These are phyloP conservation scores for Limnodromus scolopaceus DNA, from an alignment of 2,797 vertebrate species.

Conservation along the genomic window DNA sequence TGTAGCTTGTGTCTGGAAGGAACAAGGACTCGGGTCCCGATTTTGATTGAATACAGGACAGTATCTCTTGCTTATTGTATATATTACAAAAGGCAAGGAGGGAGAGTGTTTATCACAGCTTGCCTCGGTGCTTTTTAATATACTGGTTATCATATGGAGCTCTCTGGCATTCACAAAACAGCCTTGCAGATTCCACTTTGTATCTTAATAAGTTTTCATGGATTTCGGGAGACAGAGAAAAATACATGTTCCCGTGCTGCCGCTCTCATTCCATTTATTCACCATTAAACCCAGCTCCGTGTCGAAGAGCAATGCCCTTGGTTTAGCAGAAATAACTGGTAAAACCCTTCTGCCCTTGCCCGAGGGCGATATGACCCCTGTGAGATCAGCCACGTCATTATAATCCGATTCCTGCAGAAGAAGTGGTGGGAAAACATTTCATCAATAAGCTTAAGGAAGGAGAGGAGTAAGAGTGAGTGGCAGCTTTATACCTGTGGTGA, in stretches of 20 bases:
- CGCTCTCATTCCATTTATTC: background rate
- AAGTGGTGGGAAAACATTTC: background rate
- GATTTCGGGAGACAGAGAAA: background rate
- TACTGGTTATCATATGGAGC: background rate
- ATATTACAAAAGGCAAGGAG: background rate
- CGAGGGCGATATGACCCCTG: background rate
- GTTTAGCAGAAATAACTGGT: background rate
- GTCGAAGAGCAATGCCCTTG: background rate
- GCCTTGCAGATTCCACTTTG: background rate
- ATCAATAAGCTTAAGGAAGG: background rate
- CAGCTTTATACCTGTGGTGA: background rate
- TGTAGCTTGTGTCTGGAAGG: background rate
- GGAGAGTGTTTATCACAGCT: background rate
- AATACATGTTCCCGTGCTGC: background rate
- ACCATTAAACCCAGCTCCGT: background rate
- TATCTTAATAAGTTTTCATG: background rate
- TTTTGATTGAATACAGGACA: slow-evolving; percentile 24
- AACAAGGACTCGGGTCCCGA: background rate
- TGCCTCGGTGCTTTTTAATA: slow-evolving; percentile 12
- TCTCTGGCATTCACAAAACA: background rate
- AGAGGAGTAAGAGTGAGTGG: background rate
- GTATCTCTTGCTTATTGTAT: background rate
- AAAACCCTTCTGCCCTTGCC: background rate
- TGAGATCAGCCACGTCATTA: fast-evolving
- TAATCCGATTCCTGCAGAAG: background rate